Percentiles rank a stretch among this genome's conserved stretches.
Evolutionary conservation across 2,888 invertebrate species (phyloP).

Genomic region (Limnephilus lunatus): DNA sequence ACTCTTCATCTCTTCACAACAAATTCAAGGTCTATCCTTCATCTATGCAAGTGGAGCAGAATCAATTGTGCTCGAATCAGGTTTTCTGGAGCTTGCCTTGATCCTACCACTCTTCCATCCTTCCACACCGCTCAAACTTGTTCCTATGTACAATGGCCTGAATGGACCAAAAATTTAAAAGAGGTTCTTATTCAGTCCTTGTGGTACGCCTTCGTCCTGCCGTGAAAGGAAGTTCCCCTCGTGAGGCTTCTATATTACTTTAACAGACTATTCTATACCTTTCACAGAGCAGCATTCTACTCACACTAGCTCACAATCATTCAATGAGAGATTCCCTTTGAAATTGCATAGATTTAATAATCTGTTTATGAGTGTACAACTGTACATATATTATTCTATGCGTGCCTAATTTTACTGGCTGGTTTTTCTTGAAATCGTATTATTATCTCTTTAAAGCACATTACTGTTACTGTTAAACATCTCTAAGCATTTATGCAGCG

Average conservation of each 20-base stretch:
- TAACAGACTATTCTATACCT: not conserved
- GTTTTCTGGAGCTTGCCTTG: not conserved
- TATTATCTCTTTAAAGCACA: not conserved
- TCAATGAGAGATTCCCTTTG: not conserved
- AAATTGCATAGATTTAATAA: not conserved
- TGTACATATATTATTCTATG: not conserved
- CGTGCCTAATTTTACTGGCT: not conserved
- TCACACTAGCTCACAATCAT: conserved; percentile 2
- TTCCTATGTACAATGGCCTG: not conserved
- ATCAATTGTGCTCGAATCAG: conserved; percentile 2
- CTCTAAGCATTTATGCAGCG: not conserved
- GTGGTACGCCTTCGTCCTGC: conserved; percentile 16
- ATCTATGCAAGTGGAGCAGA: conserved; percentile 17
- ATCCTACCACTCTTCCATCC: conserved; percentile 1
- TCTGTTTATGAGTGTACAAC: not conserved
- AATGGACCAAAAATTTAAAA: not conserved
- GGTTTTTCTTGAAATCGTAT: conserved; percentile 1
- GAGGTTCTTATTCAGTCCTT: not conserved
- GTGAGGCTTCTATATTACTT: not conserved
- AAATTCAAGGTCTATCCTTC: conserved; percentile 33
- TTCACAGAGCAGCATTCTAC: not conserved
- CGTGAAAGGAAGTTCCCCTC: not conserved
- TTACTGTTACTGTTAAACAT: not conserved
- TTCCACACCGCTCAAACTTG: conserved; percentile 24
- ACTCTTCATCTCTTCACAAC: not conserved